Base-by-base conservation (phyloP, 2,113 vertebrate genomes). In the Tamias sibiricus region DNA sequence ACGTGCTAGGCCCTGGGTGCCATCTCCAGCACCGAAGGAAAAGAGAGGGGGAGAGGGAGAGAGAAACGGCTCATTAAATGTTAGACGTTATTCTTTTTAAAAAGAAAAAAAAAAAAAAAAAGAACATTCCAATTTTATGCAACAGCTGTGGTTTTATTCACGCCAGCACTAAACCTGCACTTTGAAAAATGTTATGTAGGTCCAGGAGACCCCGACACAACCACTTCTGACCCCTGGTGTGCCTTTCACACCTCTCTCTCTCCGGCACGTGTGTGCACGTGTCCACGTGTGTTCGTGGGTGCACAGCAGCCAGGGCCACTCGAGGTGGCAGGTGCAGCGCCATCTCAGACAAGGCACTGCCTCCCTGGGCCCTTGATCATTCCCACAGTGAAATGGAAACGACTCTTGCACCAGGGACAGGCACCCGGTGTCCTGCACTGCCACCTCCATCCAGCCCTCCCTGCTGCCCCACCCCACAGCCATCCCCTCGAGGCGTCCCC, bases 81-180 rank as follows among this genome's bases (percentile, higher is more conserved):
- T 52, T 69, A 96, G 62, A 44, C 22, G 14, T 69, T n/a, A 42
- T 47, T 4, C 8, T 57, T 82, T 52, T 92, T 14, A 37, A n/a
- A 88, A 96, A 64, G 24, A 57, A 57, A n/a, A 10, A 52, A 49
- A n/a, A n/a, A n/a, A n/a, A n/a, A n/a, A n/a, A n/a, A n/a, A 52
- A 52, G 12, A 49, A 35, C n/a, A 32, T n/a, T 84, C n/a, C 8
- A 35, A 87, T 42, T 83, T 95, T 57, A 68, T 42, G 44, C 76
- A 47, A 86, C 62, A 35, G 64, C 13, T 44, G 37, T 4, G 37
- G 20, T 47, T 84, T 81, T 32, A 37, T 57, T 32, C 37, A 26
- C 0, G 0, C 8, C 57, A 42, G 47, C 49, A 52, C 87, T 59
- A 84, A 84, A 40, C 52, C 14, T 11, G 40, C 42, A 47, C 19